These are phyloP conservation scores for Thecocarcelia acutangulata DNA, from an alignment of 2,888 invertebrate species.

Conservation along the genomic window DNA sequence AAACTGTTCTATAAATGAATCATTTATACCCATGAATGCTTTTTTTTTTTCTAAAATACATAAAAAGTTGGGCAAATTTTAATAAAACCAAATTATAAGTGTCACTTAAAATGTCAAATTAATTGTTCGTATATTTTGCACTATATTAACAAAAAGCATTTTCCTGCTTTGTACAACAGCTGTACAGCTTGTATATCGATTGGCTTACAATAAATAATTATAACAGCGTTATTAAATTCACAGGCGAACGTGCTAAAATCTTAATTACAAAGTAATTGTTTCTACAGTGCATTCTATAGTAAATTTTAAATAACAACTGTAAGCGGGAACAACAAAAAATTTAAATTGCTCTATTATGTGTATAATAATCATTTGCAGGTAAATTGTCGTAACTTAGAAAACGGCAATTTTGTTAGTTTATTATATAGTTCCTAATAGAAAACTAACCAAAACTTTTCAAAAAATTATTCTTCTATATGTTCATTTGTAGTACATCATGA, in stretches of 20 bases:
- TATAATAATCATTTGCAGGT: neutral
- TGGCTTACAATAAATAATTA: neutral
- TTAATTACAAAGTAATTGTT: constrained; percentile 50
- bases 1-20: constrained; percentile 18
- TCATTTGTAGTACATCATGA: too few species aligned
- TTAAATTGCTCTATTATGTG: constrained; percentile 29
- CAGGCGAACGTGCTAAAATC: constrained; percentile 50
- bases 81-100: constrained; percentile 29
- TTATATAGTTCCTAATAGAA: too few species aligned
- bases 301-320: constrained; percentile 5
- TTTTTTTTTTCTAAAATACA: neutral
- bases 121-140: constrained; percentile 11
- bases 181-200: neutral
- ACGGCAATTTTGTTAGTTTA: too few species aligned
- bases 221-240: constrained; percentile 5
- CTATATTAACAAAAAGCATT: neutral
- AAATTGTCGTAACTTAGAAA: too few species aligned
- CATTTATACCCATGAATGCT: constrained; percentile 12
- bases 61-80: constrained; percentile 3
- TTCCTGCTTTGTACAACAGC: neutral
- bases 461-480: too few species aligned
- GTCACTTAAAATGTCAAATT: constrained; percentile 26
- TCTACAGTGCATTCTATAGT: constrained; percentile 30
- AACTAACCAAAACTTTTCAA: too few species aligned
- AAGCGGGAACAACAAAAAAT: neutral